Base-by-base conservation (phyloP, 92 coral and sea anemone species). In the Zoanthus sansibaricus region DNA sequence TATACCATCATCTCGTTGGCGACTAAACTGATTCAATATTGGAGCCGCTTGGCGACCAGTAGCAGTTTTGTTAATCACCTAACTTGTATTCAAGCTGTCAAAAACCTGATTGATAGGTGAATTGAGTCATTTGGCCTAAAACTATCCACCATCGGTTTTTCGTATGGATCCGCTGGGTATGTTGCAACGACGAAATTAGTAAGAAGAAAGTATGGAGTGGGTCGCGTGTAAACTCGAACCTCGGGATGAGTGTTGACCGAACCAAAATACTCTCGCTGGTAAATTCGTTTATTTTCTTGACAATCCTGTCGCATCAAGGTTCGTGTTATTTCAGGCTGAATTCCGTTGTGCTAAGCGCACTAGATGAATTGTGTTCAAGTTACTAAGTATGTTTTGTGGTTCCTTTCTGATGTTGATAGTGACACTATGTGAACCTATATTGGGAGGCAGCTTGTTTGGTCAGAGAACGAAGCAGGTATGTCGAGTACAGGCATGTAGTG, bases 71-170 rank as follows among this genome's bases (percentile, higher is more conserved):
- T 94, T 92, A 94, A 90, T 92, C 90, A 92, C 47, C 94, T 94
- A 88, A 85, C 95, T 90, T 94, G 95, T 91, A 88, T 93, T 46
- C 64, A 87, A 90, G 89, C 98, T 96, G 99, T 96, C 99, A 96
- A 86, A 89, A 90, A 80, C 89, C 94, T 96, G 99, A 96, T 96
- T 96, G 99, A 96, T 96, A 92, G 96, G 86, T 91, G 96, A 93
- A 96, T 96, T 94, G 98, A 94, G 85, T 90, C 98, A 91, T 94
- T 94, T 94, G 90, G 91, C 79, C 87, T 87, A 44, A 66, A 80
- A 80, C 75, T 47, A 80, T 80, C 84, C 46, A 20, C 85, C 62
- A 80, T 67, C 66, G 85, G 85, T 59, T 54, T 88, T 84, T 84
- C 82, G 59, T 37, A 67, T 20, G 59, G 45, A 52, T 55, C 59